phyloP scores from a whole-genome alignment of 2,113 vertebrate genomes.

The Gavia stellata region DNA sequence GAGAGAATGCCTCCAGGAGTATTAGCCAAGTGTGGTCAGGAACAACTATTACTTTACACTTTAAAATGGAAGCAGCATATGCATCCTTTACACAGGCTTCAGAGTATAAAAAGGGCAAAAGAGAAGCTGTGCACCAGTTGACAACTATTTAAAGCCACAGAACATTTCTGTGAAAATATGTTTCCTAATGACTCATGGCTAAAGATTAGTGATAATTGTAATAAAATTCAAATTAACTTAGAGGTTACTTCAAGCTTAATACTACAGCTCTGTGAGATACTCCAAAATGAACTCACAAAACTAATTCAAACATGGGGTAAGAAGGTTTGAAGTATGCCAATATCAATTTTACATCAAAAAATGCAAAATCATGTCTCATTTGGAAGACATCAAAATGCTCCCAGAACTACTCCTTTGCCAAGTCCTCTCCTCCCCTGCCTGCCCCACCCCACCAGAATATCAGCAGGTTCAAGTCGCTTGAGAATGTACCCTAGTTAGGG shows the following conservation, averaged over 20 bases:
- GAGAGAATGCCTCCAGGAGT: background rate
- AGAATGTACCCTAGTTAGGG: background rate
- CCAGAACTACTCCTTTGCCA: background rate
- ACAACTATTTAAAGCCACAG: background rate
- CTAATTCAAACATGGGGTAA: background rate
- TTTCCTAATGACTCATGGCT: background rate
- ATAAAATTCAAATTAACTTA: background rate
- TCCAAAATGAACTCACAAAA: background rate
- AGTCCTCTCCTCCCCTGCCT: rapidly evolving
- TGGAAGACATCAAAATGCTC: background rate
- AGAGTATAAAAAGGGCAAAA: background rate
- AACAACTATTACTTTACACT: background rate
- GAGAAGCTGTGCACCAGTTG: background rate
- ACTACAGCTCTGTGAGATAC: background rate
- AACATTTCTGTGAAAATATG: background rate
- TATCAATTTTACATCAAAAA: background rate
- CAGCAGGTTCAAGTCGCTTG: background rate
- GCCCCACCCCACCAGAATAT: rapidly evolving
- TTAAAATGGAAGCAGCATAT: background rate
- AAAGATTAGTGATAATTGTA: background rate
- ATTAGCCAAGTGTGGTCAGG: background rate
- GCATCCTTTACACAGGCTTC: background rate
- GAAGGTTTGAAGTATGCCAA: background rate
- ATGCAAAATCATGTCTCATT: background rate
- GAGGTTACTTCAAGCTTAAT: background rate